Evolutionary conservation across 2,113 vertebrate genomes (phyloP), one percentile per base, ranked within the genome.

Genomic region (Apaloderma vittatum): DNA sequence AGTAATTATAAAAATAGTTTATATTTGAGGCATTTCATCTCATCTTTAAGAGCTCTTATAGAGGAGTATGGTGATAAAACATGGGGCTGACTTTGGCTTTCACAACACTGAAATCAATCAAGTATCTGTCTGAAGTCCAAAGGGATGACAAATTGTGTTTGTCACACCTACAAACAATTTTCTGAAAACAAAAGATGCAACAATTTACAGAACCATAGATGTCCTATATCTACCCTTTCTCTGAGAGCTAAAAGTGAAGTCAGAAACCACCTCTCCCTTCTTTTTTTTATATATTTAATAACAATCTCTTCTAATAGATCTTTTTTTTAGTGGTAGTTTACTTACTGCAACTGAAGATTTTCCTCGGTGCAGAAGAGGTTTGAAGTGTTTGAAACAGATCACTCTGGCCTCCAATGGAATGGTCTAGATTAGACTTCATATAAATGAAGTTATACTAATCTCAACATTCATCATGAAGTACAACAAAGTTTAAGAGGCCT

Each of bases 101-200:
- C 9, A 16, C 78, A 86, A 54, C 37, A 66, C 32, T 54, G 74
- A 82, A 88, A 82, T 83, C 85, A 76, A 88, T 94, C 94, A 73
- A 62, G 63, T 34, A 74, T 55, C 79, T 92, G 51, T 62, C 62
- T 8, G 26, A 54, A 79, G 77, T 70, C 15, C 59, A 88, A 76
- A 80, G 22, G 80, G 73, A 94, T 11, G 4, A 89, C 55, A 89
- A 86, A 94, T 87, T 1, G 1, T 54, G 20, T 93, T 87, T 93
- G 77, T 97, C 93, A 85, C 89, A 78, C 81, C 87, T 94, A 61
- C 75, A 72, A 79, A 29, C 62, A 88, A 79, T 82, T 86, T 86
- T 92, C 71, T 81, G 46, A 75, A 67, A 86, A 73, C 63, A 85
- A 71, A 68, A 91, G 43, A 46, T 22, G n/a, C 16, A 93, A 82